These are phyloP conservation scores for Trissolcus brochymenae DNA, from an alignment of 2,888 invertebrate species.

Conservation along the genomic window DNA sequence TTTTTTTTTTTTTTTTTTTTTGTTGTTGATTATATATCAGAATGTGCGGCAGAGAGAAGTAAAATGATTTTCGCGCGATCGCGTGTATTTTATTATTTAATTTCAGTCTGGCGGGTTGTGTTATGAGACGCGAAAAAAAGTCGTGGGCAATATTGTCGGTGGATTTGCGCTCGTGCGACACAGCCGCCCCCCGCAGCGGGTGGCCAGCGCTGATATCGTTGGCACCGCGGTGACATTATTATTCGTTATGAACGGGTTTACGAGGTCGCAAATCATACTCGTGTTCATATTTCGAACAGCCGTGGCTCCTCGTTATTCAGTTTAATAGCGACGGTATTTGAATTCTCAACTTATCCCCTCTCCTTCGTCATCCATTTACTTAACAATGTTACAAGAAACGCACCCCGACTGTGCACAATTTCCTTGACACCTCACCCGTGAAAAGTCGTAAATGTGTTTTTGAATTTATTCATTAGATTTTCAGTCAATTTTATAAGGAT, in stretches of 20 bases:
- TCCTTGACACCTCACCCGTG: conserved; percentile 17
- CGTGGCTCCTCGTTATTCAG: conserved; percentile 75
- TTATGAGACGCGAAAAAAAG: conserved; percentile 74
- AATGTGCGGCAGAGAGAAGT: conserved; percentile 8
- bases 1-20: no score
- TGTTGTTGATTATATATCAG: background rate
- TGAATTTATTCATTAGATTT: no score
- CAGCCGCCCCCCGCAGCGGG: conserved; percentile 49
- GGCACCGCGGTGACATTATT: conserved; percentile 74
- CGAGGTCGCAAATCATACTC: conserved; percentile 76
- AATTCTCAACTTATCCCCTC: conserved; percentile 72
- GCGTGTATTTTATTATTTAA: conserved; percentile 76
- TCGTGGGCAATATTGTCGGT: conserved; percentile 73
- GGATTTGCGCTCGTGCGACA: conserved; percentile 68
- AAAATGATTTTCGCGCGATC: conserved; percentile 26
- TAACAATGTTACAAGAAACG: conserved; percentile 56
- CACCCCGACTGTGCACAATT: conserved; percentile 30
- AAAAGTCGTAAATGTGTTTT: conserved; percentile 37
- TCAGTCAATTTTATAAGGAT: background rate
- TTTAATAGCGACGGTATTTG: conserved; percentile 75
- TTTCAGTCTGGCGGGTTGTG: conserved; percentile 68
- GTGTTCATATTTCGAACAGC: conserved; percentile 76
- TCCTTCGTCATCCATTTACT: conserved; percentile 61
- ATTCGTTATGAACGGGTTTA: conserved; percentile 77
- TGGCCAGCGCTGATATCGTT: conserved; percentile 56